Evolutionary conservation across 2,888 invertebrate genomes (phyloP).

Genomic region (Rotaria sp.): DNA sequence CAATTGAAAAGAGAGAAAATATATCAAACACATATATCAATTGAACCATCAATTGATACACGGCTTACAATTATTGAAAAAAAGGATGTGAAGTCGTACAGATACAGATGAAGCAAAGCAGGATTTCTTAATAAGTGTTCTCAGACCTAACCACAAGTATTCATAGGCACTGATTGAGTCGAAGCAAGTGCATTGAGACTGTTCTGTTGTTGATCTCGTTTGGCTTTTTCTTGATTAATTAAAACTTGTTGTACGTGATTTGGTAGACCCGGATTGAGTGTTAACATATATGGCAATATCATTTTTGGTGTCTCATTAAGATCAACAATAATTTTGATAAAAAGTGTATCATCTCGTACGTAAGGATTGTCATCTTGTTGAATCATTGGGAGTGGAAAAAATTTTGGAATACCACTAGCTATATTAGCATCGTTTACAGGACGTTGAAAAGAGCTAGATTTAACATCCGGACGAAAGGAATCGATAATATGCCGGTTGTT

Average conservation of each 20-base stretch:
- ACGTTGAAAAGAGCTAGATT: conserved; percentile 50
- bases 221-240: background rate
- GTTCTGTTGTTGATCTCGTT: background rate
- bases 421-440: conserved; percentile 54
- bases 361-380: background rate
- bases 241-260: background rate
- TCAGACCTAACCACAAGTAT: background rate
- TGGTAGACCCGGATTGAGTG: background rate
- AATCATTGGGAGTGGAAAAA: conserved; percentile 45
- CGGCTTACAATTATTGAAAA: no score
- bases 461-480: conserved; percentile 52
- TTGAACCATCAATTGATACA: no score
- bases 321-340: background rate
- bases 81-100: no score
- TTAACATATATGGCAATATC: background rate
- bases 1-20: no score
- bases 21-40: no score
- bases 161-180: background rate
- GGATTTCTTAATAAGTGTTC: no score
- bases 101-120: no score
- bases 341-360: background rate
- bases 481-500: conserved; percentile 49
- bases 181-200: background rate
- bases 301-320: background rate
- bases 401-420: conserved; percentile 53